Conservation (phyloP, 2,888 invertebrate genomes). For the Therioaphis trifolii region DNA sequence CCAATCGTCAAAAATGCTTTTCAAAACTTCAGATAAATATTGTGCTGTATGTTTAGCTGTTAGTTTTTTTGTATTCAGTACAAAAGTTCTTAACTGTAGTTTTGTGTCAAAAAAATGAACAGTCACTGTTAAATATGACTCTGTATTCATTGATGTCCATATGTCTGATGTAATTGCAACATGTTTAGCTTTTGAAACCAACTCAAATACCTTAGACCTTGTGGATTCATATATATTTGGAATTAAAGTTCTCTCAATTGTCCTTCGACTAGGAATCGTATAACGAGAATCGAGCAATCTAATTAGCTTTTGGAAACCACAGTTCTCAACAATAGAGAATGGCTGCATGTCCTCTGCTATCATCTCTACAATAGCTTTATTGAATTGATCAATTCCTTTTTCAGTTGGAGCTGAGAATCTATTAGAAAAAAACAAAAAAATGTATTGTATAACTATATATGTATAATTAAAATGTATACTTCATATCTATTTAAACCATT, state of each 20-base stretch:
- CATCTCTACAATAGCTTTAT: too few species aligned
- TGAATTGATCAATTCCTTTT: background rate
- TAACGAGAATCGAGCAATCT: background rate
- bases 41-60: constrained; percentile 63
- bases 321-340: too few species aligned
- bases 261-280: constrained; percentile 58
- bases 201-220: constrained; percentile 62
- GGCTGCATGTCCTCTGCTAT: too few species aligned
- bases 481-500: too few species aligned
- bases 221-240: constrained; percentile 63
- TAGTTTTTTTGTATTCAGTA: constrained; percentile 65
- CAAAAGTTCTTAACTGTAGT: constrained; percentile 63
- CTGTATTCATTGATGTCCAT: constrained; percentile 67
- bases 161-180: constrained; percentile 66
- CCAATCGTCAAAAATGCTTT: constrained; percentile 66
- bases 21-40: constrained; percentile 64
- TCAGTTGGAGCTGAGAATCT: background rate
- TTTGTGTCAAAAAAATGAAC: constrained; percentile 65
- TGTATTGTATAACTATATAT: too few species aligned
- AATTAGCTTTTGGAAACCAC: constrained; percentile 5
- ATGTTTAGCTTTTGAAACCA: constrained; percentile 64
- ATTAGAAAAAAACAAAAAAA: background rate
- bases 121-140: constrained; percentile 66
- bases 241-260: constrained; percentile 64
- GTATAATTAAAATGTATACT: too few species aligned